phyloP scores from a whole-genome alignment of 2,797 vertebrate species.

The Margarornis squamiger region DNA sequence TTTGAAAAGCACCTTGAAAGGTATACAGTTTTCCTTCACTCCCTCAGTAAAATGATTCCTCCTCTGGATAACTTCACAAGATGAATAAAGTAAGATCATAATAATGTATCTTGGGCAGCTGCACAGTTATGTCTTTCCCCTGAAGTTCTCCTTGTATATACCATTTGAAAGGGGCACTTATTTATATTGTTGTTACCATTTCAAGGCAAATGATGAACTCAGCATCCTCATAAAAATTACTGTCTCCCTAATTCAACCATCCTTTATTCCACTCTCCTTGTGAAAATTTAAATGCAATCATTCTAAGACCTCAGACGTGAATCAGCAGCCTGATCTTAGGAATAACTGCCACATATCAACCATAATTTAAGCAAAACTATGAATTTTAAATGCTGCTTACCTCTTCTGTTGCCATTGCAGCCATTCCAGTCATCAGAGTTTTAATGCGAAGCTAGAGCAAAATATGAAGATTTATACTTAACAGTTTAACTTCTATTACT shows the following conservation, averaged over 20 bases:
- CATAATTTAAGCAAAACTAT: neutral
- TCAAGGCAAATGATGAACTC: neutral
- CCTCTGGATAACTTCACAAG: neutral
- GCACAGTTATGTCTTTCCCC: neutral
- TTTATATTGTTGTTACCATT: neutral
- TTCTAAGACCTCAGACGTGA: neutral
- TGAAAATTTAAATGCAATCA: neutral
- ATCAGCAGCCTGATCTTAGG: neutral
- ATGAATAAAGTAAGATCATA: neutral
- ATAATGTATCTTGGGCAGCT: neutral
- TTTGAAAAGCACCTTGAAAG: neutral
- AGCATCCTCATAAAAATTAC: neutral
- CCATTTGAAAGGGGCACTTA: neutral
- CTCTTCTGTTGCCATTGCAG: constrained; percentile 90
- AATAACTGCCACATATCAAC: neutral
- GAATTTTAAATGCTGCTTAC: constrained; percentile 67
- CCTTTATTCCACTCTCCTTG: neutral
- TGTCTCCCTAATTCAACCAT: neutral
- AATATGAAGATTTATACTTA: neutral
- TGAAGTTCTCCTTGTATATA: neutral
- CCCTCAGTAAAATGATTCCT: neutral
- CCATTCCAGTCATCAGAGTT: constrained; percentile 94
- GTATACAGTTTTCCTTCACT: neutral
- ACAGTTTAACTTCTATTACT: neutral
- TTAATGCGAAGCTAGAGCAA: constrained; percentile 85